Evolutionary conservation across 2,113 vertebrate species (phyloP).

Genomic region (Sapayoa aenigma): DNA sequence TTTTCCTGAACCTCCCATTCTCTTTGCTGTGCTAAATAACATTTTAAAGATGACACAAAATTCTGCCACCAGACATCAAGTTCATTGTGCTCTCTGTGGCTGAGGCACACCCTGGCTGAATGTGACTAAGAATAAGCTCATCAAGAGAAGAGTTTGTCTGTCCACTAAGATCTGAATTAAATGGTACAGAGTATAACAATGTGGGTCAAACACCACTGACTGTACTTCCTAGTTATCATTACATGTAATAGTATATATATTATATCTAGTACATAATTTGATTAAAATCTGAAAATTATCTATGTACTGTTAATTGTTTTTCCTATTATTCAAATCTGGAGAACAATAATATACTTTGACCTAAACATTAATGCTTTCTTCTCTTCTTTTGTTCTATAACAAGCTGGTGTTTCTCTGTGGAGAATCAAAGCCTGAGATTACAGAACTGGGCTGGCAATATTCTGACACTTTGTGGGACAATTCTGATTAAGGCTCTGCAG

Average conservation of each 20-base stretch:
- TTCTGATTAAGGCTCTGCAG: background rate
- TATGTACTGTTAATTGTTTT: background rate
- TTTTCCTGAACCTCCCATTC: background rate
- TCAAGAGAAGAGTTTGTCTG: background rate
- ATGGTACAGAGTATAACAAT: background rate
- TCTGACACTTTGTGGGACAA: background rate
- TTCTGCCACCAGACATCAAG: background rate
- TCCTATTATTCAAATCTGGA: background rate
- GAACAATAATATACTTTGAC: background rate
- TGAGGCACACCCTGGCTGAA: background rate
- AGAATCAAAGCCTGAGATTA: background rate
- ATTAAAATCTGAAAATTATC: background rate
- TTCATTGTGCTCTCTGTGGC: background rate
- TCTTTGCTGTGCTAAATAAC: background rate
- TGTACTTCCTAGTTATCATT: background rate
- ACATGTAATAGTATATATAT: background rate
- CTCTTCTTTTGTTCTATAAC: background rate
- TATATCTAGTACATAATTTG: background rate
- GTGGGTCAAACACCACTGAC: background rate
- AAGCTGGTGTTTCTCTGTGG: background rate
- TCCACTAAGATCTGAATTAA: background rate
- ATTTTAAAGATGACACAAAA: background rate
- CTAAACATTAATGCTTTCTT: background rate
- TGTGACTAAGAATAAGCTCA: background rate
- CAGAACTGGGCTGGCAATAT: background rate